phyloP scores from a whole-genome alignment of 2,888 invertebrate species.

The Eupithecia tripunctaria region DNA sequence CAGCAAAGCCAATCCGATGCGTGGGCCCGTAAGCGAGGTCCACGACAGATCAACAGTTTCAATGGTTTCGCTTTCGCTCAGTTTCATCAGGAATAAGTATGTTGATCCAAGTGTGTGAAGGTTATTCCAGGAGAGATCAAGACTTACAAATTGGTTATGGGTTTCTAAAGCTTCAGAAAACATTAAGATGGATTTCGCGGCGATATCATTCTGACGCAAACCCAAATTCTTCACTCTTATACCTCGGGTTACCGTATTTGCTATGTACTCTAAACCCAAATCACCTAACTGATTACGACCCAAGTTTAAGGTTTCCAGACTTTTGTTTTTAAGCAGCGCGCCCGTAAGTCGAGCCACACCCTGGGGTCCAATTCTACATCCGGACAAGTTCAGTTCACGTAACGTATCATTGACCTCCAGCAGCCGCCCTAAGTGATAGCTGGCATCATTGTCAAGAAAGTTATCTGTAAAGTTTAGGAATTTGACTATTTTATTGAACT shows the following conservation, averaged over 20 bases:
- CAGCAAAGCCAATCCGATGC: conserved; percentile 56
- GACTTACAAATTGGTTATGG: conserved; percentile 56
- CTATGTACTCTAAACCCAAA: conserved; percentile 31
- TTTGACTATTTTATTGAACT: conserved; percentile 61
- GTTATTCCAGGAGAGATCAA: conserved; percentile 71
- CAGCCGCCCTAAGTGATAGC: conserved; percentile 70
- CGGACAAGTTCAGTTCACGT: conserved; percentile 62
- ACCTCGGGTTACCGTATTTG: conserved; percentile 46
- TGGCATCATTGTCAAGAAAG: conserved; percentile 66
- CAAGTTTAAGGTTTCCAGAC: conserved; percentile 36
- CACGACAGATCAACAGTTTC: conserved; percentile 65
- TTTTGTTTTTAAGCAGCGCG: conserved; percentile 30
- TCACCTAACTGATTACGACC: conserved; percentile 37
- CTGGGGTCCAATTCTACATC: conserved; percentile 57
- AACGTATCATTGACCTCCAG: conserved; percentile 58
- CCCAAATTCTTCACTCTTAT: conserved; percentile 56
- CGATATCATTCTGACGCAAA: conserved; percentile 64
- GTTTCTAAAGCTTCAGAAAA: conserved; percentile 62
- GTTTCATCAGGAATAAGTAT: conserved; percentile 48
- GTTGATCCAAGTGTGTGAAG: conserved; percentile 54
- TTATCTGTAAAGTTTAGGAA: conserved; percentile 65
- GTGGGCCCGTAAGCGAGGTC: conserved; percentile 58
- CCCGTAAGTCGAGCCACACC: conserved; percentile 29
- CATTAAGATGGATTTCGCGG: conserved; percentile 52
- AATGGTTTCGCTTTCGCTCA: conserved; percentile 57